Evolutionary conservation across 1,140 invertebrate genomes (phyloP).

Genomic region (Magallana angulata): DNA sequence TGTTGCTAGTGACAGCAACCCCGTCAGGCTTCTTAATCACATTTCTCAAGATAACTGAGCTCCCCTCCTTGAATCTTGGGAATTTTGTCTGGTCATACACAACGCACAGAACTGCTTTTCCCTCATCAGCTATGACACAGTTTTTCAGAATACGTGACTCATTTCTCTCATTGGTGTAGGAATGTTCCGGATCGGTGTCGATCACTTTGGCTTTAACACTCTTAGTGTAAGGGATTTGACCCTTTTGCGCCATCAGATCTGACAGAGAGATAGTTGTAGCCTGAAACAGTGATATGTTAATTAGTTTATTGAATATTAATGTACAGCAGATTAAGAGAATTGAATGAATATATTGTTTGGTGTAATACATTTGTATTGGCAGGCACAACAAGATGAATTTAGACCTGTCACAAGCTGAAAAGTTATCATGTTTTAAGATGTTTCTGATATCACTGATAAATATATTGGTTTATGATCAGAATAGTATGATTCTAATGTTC

Average conservation of each 20-base stretch:
- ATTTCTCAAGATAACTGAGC: constrained; percentile 4
- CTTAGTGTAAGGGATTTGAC: constrained; percentile 27
- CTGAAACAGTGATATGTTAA: background rate
- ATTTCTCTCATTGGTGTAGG: background rate
- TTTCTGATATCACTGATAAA: background rate
- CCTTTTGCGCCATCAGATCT: background rate
- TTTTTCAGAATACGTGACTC: background rate
- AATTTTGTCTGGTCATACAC: constrained; percentile 27
- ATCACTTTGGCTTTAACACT: constrained; percentile 6
- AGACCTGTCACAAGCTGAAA: too few relatives aligned
- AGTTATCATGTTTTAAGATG: too few relatives aligned
- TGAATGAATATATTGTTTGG: too few relatives aligned
- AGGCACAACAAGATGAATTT: too few relatives aligned
- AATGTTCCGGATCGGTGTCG: background rate
- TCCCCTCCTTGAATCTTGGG: background rate
- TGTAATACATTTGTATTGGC: too few relatives aligned
- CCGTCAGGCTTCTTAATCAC: constrained; percentile 18
- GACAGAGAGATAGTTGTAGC: constrained; percentile 1
- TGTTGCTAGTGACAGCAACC: background rate
- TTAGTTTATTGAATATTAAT: background rate
- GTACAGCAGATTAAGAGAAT: background rate
- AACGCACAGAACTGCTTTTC: background rate
- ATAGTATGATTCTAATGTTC: constrained; percentile 53
- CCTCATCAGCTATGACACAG: constrained; percentile 18
- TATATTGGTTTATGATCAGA: constrained; percentile 51